Evolutionary conservation across 1,140 invertebrate genomes (phyloP), one percentile per base, ranked within the genome.

Genomic region (Drosophila repleta): DNA sequence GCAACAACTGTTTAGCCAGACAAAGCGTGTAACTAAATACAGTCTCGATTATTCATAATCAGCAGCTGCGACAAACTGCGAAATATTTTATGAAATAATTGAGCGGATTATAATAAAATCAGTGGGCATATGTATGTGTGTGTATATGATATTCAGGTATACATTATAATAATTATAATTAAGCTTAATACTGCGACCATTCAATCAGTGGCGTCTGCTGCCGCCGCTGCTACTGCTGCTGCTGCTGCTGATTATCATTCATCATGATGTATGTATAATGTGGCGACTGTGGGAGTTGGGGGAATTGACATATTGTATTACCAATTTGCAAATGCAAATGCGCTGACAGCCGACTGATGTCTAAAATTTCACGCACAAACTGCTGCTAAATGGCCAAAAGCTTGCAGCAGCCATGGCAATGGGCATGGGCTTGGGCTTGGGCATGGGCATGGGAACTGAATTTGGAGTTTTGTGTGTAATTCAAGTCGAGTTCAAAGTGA

Each of bases 321-420:
- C 79, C 79, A 83, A 81, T 81, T 81, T 83, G 74, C 64, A 46
- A 69, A 74, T 78, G 79, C 79, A 81, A 81, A 81, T 70, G 45
- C 43, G 51, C 5, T 41, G 15, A 56, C 64, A 67, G 55, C 4
- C 39, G 39, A 37, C 29, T 15, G 32, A 26, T n/a, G 24, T 43
- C 48, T 53, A 13, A 18, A 53, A 53, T 55, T 24, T 21, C 61
- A 63, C 48, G 24, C 48, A 52, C 4, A 29, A 32, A 29, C 11
- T 45, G 65, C 45, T 24, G 8, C 26, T 35, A 21, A 45, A 48
- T 56, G 51, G 62, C 62, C 39, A 45, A 46, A 21, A 39, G 43
- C 26, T 56, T 15, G 21, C n/a, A n/a, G n/a, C n/a, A n/a, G n/a
- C 4, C 39, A 10, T 0, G 29, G 32, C 10, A 35, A 2, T 1